phyloP scores from a whole-genome alignment of 2,888 invertebrate genomes.

The Chirona hameri region DNA sequence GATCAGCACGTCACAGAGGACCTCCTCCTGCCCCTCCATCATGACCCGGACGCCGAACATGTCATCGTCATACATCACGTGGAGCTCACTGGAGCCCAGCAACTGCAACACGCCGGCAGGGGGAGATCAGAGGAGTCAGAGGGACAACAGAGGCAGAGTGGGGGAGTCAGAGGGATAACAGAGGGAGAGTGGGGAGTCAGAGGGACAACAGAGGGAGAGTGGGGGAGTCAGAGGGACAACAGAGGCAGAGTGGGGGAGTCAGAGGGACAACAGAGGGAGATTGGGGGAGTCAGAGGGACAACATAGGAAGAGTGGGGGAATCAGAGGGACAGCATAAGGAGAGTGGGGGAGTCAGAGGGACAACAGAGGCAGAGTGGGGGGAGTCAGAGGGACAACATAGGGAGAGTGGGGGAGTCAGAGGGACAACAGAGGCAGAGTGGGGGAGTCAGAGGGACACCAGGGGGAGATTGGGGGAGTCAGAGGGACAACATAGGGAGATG shows the following conservation, averaged over 20 bases:
- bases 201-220: too few species aligned
- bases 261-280: not conserved
- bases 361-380: too few species aligned
- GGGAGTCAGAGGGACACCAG: too few species aligned
- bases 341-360: too few species aligned
- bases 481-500: too few species aligned
- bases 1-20: slow-evolving; percentile 41
- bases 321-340: too few species aligned
- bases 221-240: not conserved
- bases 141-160: not conserved
- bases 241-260: too few species aligned
- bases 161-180: not conserved
- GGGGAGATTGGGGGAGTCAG: too few species aligned
- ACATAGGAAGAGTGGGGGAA: too few species aligned
- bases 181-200: not conserved
- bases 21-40: slow-evolving; percentile 37
- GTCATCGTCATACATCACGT: slow-evolving; percentile 41
- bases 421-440: too few species aligned
- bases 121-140: not conserved
- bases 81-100: slow-evolving; percentile 39
- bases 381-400: too few species aligned
- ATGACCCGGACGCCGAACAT: slow-evolving; percentile 41
- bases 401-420: too few species aligned
- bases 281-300: not conserved
- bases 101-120: slow-evolving; percentile 4